A percentile compares a stretch with the other conserved stretches of the same genome.
These are phyloP conservation scores for Cisticola juncidis DNA, from an alignment of 2,113 vertebrate genomes.

Conservation along the genomic window DNA sequence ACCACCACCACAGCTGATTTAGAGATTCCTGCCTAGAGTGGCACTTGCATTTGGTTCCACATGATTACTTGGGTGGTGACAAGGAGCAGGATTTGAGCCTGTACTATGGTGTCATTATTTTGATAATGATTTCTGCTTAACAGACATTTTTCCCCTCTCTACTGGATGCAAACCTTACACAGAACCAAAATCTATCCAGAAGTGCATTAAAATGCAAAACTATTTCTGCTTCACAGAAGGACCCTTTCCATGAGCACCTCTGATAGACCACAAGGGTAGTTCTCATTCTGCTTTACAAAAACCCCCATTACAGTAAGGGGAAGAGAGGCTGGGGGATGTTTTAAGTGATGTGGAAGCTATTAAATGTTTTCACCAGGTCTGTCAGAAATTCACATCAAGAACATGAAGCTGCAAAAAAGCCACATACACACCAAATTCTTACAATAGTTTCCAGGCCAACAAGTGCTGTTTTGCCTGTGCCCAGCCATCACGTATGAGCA, in stretches of 20 bases:
- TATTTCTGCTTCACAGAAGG: not conserved
- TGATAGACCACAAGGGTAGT: not conserved
- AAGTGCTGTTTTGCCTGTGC: not conserved
- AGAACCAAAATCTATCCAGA: not conserved
- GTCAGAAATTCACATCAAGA: not conserved
- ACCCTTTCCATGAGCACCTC: not conserved
- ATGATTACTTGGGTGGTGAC: not conserved
- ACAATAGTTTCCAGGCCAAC: not conserved
- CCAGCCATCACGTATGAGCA: not conserved
- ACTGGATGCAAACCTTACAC: not conserved
- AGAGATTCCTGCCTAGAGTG: not conserved
- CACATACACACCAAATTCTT: not conserved
- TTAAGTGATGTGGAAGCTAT: not conserved
- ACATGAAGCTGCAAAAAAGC: not conserved
- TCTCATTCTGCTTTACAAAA: not conserved
- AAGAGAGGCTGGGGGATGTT: not conserved
- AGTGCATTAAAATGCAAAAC: not conserved
- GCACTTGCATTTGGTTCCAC: not conserved
- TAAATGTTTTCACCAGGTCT: not conserved
- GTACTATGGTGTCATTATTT: not conserved
- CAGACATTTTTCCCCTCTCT: not conserved
- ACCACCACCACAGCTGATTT: not conserved
- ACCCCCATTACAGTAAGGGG: accelerated
- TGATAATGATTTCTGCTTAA: not conserved
- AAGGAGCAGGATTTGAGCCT: not conserved